A percentile compares a stretch with the other conserved stretches of the same genome.
phyloP scores from a whole-genome alignment of 2,113 vertebrate genomes.

The Sinosuthora webbiana region DNA sequence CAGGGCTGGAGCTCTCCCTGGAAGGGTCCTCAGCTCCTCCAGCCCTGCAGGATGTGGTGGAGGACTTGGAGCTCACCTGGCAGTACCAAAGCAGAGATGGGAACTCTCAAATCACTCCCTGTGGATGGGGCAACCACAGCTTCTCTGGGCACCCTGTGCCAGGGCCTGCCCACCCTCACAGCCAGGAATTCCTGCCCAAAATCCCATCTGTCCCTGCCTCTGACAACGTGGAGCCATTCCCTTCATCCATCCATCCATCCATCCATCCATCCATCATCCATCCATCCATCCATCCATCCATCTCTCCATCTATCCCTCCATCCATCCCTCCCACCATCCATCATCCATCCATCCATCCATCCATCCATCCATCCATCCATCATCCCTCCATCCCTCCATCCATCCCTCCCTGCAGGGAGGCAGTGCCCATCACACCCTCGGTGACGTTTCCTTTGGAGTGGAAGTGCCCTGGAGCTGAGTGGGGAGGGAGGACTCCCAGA shows the following conservation, averaged over 20 bases:
- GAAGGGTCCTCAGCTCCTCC: neutral
- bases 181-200: neutral
- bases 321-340: neutral
- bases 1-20: neutral
- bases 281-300: too few relatives aligned
- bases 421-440: accelerated
- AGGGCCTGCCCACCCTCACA: neutral
- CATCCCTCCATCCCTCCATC: neutral
- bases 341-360: too few relatives aligned
- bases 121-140: neutral
- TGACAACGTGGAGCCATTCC: neutral
- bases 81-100: neutral
- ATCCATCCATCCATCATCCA: too few relatives aligned
- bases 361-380: too few relatives aligned
- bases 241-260: neutral
- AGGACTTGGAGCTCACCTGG: neutral
- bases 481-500: neutral
- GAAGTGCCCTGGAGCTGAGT: accelerated
- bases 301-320: neutral
- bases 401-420: neutral
- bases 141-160: neutral
- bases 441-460: neutral
- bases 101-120: neutral
- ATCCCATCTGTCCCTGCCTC: accelerated
- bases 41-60: neutral